Base-by-base conservation (phyloP, 2,797 vertebrate genomes). In the Phylloscopus collybita region DNA sequence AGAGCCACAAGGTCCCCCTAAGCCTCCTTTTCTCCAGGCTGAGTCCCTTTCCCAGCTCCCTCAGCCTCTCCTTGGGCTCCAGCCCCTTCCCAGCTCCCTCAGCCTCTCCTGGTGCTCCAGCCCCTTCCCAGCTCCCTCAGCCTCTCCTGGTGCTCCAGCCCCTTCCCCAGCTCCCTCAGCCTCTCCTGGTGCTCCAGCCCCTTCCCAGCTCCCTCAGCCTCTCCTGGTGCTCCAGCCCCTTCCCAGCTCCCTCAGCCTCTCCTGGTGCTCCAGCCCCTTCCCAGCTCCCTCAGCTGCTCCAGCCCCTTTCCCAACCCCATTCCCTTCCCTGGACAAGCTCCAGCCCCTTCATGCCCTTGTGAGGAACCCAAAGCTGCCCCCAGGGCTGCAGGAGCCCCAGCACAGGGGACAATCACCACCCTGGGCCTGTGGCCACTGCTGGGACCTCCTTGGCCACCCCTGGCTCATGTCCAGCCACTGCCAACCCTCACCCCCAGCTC, bases 281-380 rank as follows among this genome's bases (percentile, higher is more conserved):
- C 40, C 73, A 78, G 20, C 32, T 34, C 45, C 45, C 45, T 45
- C 34, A 51, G 81, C 16, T 4, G 2, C 34, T 65, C 36, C 61
- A 74, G 17, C 17, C 32, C 60, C 36, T 21, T 32, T 12, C 42
- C 73, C 73, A 78, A 2, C 9, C 26, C 57, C 32, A 13, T 36
- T 64, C 74, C 59, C 50, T 36, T 51, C 54, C 53, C 38, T 44
- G 62, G 3, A 5, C 44, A 10, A 5, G 14, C 40, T 40, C 40
- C 40, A 40, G 40, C 40, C 18, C 19, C 54, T 76, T 22, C 3
- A 3, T 5, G 2, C 29, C 62, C 47, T 11, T 16, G 29, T 19
- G 82, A 53, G n/a, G 23, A 26, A 0, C 54, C n/a, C 62, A 23
- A 2, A 67, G 0, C 2, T 8, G 21, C 8, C 47, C 47, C 62